Conservation (phyloP, 2,888 invertebrate species). For the Polymixis lichenea region DNA sequence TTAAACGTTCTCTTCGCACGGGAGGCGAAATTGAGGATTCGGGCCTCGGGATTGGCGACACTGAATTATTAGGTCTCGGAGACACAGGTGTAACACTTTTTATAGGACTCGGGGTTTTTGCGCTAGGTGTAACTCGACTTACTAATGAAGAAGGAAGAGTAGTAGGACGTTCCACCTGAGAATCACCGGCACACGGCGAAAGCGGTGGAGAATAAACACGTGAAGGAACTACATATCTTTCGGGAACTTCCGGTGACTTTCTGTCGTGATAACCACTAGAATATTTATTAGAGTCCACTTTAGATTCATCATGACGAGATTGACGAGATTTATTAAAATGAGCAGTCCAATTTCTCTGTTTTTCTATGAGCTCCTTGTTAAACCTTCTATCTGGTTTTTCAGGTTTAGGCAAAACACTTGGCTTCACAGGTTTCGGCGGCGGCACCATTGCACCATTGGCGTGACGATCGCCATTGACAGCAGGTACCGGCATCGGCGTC, state of each 20-base stretch:
- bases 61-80: constrained; percentile 77
- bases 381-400: constrained; percentile 96
- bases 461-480: constrained; percentile 83
- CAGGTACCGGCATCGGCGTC: constrained; percentile 83
- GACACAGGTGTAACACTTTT: constrained; percentile 80
- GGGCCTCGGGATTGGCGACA: constrained; percentile 76
- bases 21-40: constrained; percentile 76
- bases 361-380: constrained; percentile 96
- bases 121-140: constrained; percentile 80
- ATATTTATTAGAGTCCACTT: constrained; percentile 81
- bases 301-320: constrained; percentile 81
- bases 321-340: constrained; percentile 96
- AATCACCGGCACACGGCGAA: constrained; percentile 91
- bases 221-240: constrained; percentile 84
- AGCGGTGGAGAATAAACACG: constrained; percentile 89
- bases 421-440: constrained; percentile 88
- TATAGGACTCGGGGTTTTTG: constrained; percentile 87
- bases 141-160: constrained; percentile 84
- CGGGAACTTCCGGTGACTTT: constrained; percentile 83
- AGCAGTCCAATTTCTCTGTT: constrained; percentile 97
- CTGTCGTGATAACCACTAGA: constrained; percentile 80
- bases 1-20: constrained; percentile 76
- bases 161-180: constrained; percentile 84
- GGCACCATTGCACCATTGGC: constrained; percentile 87
- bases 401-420: constrained; percentile 92